Evolutionary conservation across 1,140 invertebrate genomes (phyloP).

Genomic region (Leptoteleia sp.): DNA sequence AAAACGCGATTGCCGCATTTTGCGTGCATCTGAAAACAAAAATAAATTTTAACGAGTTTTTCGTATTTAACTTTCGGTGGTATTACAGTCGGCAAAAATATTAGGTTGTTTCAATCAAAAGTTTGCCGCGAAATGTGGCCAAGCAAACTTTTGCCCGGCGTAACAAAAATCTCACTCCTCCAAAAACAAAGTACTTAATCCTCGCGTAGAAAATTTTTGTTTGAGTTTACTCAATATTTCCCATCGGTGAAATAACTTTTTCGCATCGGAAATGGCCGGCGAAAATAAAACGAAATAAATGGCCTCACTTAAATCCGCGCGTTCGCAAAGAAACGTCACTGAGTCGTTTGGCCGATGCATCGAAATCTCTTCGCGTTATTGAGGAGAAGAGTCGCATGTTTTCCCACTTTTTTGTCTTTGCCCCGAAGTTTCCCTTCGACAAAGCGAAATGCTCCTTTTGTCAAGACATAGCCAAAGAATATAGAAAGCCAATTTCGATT

Average conservation of each 20-base stretch:
- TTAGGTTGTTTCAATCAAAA: conserved; percentile 33
- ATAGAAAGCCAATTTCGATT: conserved; percentile 74
- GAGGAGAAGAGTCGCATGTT: conserved; percentile 40
- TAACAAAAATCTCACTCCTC: conserved; percentile 29
- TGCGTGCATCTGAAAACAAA: conserved; percentile 32
- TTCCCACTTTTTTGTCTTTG: conserved; percentile 44
- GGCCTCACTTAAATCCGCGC: conserved; percentile 14
- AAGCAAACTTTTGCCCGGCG: conserved; percentile 37
- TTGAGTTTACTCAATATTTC: conserved; percentile 47
- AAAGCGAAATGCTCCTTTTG: conserved; percentile 62
- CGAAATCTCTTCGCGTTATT: conserved; percentile 40
- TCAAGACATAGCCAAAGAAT: conserved; percentile 54
- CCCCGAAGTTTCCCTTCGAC: conserved; percentile 27
- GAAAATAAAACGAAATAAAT: conserved; percentile 22
- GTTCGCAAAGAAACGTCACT: conserved; percentile 5
- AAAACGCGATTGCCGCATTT: too few relatives aligned
- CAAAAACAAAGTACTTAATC: conserved; percentile 63
- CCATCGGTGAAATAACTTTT: conserved; percentile 22
- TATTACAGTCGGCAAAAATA: conserved; percentile 33
- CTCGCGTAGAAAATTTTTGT: conserved; percentile 40
- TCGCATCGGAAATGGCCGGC: too few relatives aligned
- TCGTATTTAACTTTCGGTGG: conserved; percentile 32
- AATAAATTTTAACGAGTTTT: conserved; percentile 34
- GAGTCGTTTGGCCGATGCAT: conserved; percentile 11
- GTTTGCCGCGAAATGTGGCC: conserved; percentile 37